Evolutionary conservation across 2,113 vertebrate species (phyloP).

Genomic region (Uropsilus gracilis): DNA sequence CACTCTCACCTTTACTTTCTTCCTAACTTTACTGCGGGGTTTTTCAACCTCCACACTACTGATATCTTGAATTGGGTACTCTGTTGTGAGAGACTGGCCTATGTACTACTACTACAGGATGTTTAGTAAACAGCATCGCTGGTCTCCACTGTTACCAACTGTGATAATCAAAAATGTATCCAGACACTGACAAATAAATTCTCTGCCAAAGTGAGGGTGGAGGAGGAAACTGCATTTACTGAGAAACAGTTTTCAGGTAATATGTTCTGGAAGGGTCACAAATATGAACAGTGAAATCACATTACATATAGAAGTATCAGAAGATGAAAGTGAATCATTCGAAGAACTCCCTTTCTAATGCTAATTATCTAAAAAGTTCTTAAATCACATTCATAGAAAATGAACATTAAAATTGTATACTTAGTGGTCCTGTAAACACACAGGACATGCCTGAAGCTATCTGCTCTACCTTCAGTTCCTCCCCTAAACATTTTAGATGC

Average conservation of each 20-base stretch:
- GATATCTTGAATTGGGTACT: background rate
- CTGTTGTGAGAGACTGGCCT: background rate
- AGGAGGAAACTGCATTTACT: background rate
- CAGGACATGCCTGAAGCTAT: accelerated
- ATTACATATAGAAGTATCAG: background rate
- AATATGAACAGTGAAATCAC: background rate
- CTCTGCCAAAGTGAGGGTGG: too few relatives aligned
- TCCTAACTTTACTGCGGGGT: background rate
- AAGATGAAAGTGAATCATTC: background rate
- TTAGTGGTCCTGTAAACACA: background rate
- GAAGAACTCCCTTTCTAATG: conserved; percentile 21
- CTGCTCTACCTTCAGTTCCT: background rate
- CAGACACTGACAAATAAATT: background rate
- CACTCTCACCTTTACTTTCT: background rate
- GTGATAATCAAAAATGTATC: background rate
- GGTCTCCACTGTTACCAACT: background rate
- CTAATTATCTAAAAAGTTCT: background rate
- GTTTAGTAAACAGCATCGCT: background rate
- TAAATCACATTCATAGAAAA: background rate
- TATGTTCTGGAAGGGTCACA: background rate
- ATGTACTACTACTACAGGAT: background rate
- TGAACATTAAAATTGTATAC: background rate
- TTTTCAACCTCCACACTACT: background rate
- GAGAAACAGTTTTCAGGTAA: background rate
- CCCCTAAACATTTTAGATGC: background rate